These are phyloP conservation scores for Drosophila conformis DNA, from an alignment of 2,888 invertebrate genomes.

Conservation along the genomic window DNA sequence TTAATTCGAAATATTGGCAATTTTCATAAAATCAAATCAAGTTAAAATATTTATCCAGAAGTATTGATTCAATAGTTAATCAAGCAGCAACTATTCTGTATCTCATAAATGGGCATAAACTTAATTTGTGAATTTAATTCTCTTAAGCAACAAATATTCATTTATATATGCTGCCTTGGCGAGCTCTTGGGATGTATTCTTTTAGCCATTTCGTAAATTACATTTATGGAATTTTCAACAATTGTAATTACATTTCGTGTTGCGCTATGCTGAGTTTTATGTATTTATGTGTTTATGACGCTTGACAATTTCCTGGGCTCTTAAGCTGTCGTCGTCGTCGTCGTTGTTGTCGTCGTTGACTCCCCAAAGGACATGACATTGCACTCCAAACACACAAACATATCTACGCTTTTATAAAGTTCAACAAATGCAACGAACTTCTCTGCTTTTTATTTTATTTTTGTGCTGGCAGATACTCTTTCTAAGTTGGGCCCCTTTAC, in stretches of 20 bases:
- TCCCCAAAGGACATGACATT: slow-evolving; percentile 35
- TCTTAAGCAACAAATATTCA: not conserved
- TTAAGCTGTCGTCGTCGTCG: slow-evolving; percentile 35
- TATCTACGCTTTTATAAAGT: slow-evolving; percentile 4
- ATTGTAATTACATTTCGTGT: slow-evolving; percentile 41
- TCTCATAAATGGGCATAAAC: too few relatives aligned
- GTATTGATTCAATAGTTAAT: not conserved
- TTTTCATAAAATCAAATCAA: not conserved
- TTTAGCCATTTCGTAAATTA: slow-evolving; percentile 7
- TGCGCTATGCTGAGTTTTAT: not conserved
- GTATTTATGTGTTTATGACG: slow-evolving; percentile 21
- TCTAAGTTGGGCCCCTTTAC: slow-evolving; percentile 2
- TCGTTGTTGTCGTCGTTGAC: slow-evolving; percentile 33
- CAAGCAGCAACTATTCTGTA: not conserved
- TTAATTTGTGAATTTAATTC: not conserved
- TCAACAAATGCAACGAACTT: slow-evolving; percentile 20
- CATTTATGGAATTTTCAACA: slow-evolving; percentile 8
- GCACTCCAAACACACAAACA: slow-evolving; percentile 21
- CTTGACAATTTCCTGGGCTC: slow-evolving; percentile 30
- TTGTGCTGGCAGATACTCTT: slow-evolving; percentile 13
- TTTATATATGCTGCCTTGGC: not conserved
- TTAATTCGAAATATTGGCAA: not conserved
- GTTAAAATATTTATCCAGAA: not conserved
- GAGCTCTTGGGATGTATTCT: not conserved
- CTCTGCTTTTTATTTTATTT: not conserved